Evolutionary conservation across 2,888 invertebrate genomes (phyloP), one percentile per base, ranked within the genome.

Genomic region (Rhingia rostrata): DNA sequence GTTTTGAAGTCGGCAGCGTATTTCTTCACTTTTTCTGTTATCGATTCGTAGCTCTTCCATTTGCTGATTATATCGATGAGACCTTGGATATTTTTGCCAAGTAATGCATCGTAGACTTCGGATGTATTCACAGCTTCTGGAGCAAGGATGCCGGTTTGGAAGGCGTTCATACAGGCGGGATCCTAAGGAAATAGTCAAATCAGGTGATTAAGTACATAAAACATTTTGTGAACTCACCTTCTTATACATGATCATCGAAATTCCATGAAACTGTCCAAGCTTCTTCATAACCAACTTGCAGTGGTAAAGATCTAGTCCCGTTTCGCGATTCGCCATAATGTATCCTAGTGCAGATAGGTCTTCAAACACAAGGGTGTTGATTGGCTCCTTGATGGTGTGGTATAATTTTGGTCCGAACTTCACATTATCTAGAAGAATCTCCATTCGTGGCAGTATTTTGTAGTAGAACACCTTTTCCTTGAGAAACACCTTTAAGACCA

Each of bases 181-280:
- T 89, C 88, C 89, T 89, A 56, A 56, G 9, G n/a, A 39, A 33
- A 0, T 6, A 2, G 22, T 1, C 7, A 0, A 51, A 45, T 0
- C 3, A n/a, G n/a, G 4, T 10, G 14, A 9, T 22, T n/a, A 6
- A 67, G 9, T 9, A 7, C 3, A 14, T 14, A 2, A 14, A n/a
- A 4, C 6, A n/a, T n/a, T n/a, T n/a, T n/a, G n/a, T n/a, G n/a
- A 12, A 10, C 43, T 81, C 64, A 87, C 93, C 90, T 92, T 92
- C 88, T 92, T 92, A 61, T 89, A 91, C 69, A 93, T 86, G 35
- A 92, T 90, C 80, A 93, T 92, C 0, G 94, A 93, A 10, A 92
- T 90, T 0, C 93, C 94, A 88, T 94, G 94, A 87, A 93, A 92
- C 86, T 90, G 91, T 0, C 92, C 94, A 86, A 94, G 87, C 88